A percentile compares a stretch with the other conserved stretches of the same genome.
These are phyloP conservation scores for Drosophila elegans DNA, from an alignment of 1,140 invertebrate genomes.

Conservation along the genomic window DNA sequence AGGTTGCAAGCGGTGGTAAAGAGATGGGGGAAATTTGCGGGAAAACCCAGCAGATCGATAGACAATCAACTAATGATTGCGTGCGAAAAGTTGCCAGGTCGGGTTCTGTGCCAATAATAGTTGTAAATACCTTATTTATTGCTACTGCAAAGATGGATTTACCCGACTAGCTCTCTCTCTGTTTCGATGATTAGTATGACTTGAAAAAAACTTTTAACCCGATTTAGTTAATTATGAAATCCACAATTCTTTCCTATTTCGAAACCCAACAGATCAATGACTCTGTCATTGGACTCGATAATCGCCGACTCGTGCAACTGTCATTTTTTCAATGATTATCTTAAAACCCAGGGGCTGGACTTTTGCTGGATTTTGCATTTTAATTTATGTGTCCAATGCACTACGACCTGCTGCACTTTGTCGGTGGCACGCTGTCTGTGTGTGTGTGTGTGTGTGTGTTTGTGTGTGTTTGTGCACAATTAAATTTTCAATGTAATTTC, in stretches of 20 bases:
- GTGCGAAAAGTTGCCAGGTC: constrained; percentile 35
- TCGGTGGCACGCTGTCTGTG: background rate
- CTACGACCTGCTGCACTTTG: constrained; percentile 52
- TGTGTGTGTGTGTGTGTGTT: constrained; percentile 13
- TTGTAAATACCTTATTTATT: constrained; percentile 23
- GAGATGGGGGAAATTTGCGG: background rate
- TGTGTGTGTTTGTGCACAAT: constrained; percentile 63
- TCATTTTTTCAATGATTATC: background rate
- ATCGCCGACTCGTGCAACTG: background rate
- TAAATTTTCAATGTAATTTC: constrained; percentile 82
- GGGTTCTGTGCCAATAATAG: constrained; percentile 8
- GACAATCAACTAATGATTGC: constrained; percentile 63
- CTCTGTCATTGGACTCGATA: background rate
- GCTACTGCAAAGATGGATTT: background rate
- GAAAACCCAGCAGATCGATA: constrained; percentile 48
- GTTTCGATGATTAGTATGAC: too few relatives aligned
- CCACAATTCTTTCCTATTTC: background rate
- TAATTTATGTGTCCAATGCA: constrained; percentile 76
- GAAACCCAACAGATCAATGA: constrained; percentile 2
- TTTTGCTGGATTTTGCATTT: constrained; percentile 41
- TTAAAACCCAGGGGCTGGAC: background rate
- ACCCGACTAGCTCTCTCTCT: too few relatives aligned
- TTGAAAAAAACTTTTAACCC: background rate
- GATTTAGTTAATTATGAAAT: too few relatives aligned
- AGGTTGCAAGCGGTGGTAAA: background rate